Conservation (phyloP, 2,888 invertebrate genomes). For the Drosophila bunnanda region DNA sequence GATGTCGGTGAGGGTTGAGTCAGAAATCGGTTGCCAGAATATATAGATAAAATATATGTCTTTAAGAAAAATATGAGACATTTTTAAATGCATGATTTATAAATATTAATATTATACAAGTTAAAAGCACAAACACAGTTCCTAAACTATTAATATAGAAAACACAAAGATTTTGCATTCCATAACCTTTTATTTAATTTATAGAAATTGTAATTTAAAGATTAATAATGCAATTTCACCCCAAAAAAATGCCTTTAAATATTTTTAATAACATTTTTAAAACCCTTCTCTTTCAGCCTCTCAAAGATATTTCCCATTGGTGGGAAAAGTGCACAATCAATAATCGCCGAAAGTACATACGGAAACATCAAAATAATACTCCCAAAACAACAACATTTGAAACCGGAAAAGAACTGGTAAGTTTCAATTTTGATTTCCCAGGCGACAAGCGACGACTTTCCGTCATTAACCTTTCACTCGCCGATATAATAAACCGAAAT, state of each 20-base stretch:
- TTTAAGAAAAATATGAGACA: no score
- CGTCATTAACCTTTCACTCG: slow-evolving; percentile 41
- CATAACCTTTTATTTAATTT: no score
- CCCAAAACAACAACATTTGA: neutral
- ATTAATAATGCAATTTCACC: no score
- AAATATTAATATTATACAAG: no score
- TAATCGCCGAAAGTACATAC: neutral
- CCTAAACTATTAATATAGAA: no score
- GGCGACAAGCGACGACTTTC: slow-evolving; percentile 27
- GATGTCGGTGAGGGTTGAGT: no score
- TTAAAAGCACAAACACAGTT: no score
- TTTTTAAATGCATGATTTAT: no score
- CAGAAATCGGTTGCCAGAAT: neutral
- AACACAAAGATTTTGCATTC: no score
- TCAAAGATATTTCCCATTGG: neutral
- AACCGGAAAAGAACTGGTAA: slow-evolving; percentile 20
- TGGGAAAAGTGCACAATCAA: neutral
- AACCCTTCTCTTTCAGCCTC: neutral
- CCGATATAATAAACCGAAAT: slow-evolving; percentile 51
- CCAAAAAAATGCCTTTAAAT: no score
- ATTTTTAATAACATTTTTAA: neutral
- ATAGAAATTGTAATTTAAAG: no score
- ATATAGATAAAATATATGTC: neutral
- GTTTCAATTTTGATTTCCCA: slow-evolving; percentile 26
- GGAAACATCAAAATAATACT: slow-evolving; percentile 11